Base-by-base conservation (phyloP, 2,888 invertebrate genomes). In the Apomyelois bistriatella region DNA sequence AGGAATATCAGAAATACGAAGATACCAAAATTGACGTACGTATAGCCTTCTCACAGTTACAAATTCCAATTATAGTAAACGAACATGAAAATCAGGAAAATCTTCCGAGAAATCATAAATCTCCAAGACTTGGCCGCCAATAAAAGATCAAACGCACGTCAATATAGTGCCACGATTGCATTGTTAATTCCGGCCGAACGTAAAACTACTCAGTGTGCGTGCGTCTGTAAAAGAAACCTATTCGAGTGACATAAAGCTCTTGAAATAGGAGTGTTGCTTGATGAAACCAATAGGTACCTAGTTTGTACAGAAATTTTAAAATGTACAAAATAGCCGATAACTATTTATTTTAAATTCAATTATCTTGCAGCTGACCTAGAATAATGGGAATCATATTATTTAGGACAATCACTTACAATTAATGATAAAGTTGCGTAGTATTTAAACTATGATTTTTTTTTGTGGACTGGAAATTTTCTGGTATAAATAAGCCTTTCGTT, bases 111-210 rank as follows among this genome's bases (percentile, higher is more conserved):
- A 46, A 46, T 32, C 46, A 10, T 46, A 46, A 46, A 46, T 46
- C 46, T 46, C 5, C 30, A 13, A 30, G 46, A 32, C 32, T 43
- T 15, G 46, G 32, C 46, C 46, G 46, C 47, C 53, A 53, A 53
- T 52, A 53, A 51, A 53, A 53, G 53, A 53, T 53, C 53, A 53
- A 53, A 53, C 38, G 53, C n/a, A 28, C 16, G 16, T 47, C 16
- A 12, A 47, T 48, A 16, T 47, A 53, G 17, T 28, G 9, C 37
- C 30, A 50, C 13, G 30, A 50, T 32, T 50, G 49, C 41, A 50
- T 50, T 40, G 49, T 50, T 48, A 30, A 48, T 48, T 38, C 32
- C 35, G 32, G 50, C 12, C 47, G 46, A 22, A 50, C 40, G 40
- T 51, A 12, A 51, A 43, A 52, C 43, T 43, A 40, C 16, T n/a